Percentiles rank a stretch among this genome's conserved stretches.
These are phyloP conservation scores for Eudemis profundana DNA, from an alignment of 2,888 invertebrate species.

Conservation along the genomic window DNA sequence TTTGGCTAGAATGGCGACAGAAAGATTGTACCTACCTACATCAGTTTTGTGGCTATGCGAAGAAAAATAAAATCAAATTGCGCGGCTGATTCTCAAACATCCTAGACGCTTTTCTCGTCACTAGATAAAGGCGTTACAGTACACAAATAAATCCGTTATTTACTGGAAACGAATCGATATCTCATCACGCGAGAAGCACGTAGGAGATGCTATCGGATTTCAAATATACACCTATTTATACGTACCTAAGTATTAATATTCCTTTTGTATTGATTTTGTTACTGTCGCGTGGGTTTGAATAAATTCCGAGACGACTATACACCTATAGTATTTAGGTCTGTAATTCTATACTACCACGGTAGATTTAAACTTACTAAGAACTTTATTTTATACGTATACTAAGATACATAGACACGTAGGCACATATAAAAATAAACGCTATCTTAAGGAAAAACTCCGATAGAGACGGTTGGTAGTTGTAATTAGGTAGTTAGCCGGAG, in stretches of 20 bases:
- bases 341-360: no score
- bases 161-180: conserved; percentile 35
- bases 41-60: no score
- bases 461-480: not conserved
- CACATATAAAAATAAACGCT: not conserved
- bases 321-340: no score
- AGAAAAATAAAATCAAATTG: not conserved
- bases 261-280: not conserved
- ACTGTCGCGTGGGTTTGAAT: not conserved
- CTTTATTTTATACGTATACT: not conserved
- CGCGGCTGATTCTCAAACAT: not conserved
- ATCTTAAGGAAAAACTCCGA: conserved; percentile 7
- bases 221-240: conserved; percentile 31
- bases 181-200: conserved; percentile 33
- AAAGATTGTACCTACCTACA: no score
- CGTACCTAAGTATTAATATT: not conserved
- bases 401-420: not conserved
- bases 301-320: not conserved
- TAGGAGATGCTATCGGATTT: conserved; percentile 29
- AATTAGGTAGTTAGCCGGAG: conserved; percentile 23
- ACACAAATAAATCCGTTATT: conserved; percentile 41
- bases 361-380: no score
- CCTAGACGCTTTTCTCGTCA: conserved; percentile 9
- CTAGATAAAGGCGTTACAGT: conserved; percentile 26
- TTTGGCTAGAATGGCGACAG: no score